Percentiles rank a stretch among this genome's conserved stretches.
These are phyloP conservation scores for Rallus limicola DNA, from an alignment of 2,113 vertebrate genomes.

Conservation along the genomic window DNA sequence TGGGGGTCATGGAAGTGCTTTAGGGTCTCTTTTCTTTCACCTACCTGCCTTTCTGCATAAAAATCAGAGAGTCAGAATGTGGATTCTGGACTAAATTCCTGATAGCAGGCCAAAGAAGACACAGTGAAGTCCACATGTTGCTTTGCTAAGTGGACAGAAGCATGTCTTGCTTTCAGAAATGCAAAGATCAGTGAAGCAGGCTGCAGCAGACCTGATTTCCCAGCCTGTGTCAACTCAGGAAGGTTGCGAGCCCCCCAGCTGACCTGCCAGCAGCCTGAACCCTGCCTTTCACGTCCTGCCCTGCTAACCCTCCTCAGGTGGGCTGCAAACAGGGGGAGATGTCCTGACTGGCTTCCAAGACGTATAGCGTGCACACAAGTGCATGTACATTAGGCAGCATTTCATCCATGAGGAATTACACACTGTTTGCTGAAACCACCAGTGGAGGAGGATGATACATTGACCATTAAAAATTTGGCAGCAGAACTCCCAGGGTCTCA, in stretches of 20 bases:
- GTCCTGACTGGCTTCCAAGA: not conserved
- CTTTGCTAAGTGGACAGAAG: not conserved
- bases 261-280: not conserved
- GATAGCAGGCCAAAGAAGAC: not conserved
- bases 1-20: not conserved
- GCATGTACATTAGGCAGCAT: not conserved
- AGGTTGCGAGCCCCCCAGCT: not conserved
- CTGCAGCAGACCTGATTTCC: not conserved
- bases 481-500: not conserved
- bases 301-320: not conserved
- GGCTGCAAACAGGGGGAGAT: not conserved
- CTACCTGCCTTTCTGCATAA: not conserved
- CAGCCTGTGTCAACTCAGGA: accelerated
- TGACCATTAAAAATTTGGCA: not conserved
- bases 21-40: not conserved
- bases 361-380: not conserved
- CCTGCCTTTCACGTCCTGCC: not conserved
- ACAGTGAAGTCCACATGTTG: not conserved
- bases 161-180: not conserved
- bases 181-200: not conserved
- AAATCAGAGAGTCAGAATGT: not conserved
- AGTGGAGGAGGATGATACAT: not conserved
- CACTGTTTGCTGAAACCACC: not conserved
- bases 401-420: not conserved
- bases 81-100: not conserved